Conservation (phyloP, 2,113 vertebrate genomes). For the Muntiacus muntjak region DNA sequence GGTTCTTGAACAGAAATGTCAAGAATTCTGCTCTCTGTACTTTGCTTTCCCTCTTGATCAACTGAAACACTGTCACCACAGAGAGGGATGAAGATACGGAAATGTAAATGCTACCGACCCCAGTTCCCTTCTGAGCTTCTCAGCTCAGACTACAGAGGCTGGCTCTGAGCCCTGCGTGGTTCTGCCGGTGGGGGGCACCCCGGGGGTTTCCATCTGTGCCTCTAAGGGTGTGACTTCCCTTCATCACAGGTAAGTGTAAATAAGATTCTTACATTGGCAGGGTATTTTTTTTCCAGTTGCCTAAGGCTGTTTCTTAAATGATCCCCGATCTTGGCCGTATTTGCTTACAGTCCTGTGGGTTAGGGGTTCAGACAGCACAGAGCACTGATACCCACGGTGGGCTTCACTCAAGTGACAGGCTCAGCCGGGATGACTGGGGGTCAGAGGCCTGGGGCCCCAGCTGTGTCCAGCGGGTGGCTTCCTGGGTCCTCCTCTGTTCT, state of each 20-base stretch:
- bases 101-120: not conserved
- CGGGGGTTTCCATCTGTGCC: not conserved
- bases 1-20: not conserved
- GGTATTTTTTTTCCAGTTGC: not conserved
- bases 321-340: not conserved
- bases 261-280: not conserved
- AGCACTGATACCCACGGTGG: not conserved
- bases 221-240: not conserved
- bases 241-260: not conserved
- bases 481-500: not conserved
- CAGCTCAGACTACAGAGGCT: not conserved
- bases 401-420: not conserved
- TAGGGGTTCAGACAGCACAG: not conserved
- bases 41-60: not conserved
- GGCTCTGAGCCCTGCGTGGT: not conserved
- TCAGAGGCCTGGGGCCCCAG: no score
- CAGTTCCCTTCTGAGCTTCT: not conserved
- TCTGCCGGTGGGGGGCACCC: accelerated
- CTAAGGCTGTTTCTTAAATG: not conserved
- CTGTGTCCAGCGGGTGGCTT: no score
- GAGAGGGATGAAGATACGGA: not conserved
- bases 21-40: not conserved
- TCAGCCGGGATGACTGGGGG: not conserved
- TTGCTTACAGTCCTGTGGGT: not conserved
- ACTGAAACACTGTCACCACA: not conserved